Conservation (phyloP, 92 coral and sea anemone genomes). For the Actinernus sp. region DNA sequence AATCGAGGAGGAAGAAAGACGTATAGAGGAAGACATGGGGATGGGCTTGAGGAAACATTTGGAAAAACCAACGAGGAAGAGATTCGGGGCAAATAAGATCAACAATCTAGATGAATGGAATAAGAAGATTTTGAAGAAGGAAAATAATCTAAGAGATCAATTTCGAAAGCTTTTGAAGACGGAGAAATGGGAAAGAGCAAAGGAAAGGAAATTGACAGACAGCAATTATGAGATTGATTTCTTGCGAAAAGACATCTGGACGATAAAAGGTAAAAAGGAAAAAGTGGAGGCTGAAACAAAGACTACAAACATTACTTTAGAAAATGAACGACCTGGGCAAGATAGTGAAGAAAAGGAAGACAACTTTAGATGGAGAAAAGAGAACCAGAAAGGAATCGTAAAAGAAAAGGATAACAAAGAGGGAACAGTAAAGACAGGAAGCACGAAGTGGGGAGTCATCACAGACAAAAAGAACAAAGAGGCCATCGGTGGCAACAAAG, state of each 20-base stretch:
- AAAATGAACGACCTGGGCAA: too few relatives aligned
- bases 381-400: background rate
- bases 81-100: too few relatives aligned
- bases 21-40: conserved; percentile 19
- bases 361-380: background rate
- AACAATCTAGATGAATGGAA: background rate
- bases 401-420: background rate
- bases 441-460: too few relatives aligned
- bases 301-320: too few relatives aligned
- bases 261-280: background rate
- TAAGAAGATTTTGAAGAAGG: background rate
- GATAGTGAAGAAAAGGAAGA: background rate
- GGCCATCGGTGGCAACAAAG: too few relatives aligned
- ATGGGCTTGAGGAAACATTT: too few relatives aligned
- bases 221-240: conserved; percentile 4
- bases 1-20: conserved; percentile 13
- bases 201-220: conserved; percentile 8
- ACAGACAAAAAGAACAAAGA: too few relatives aligned
- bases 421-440: too few relatives aligned
- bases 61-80: too few relatives aligned
- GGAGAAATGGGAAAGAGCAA: conserved; percentile 2
- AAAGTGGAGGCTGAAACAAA: too few relatives aligned
- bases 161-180: too few relatives aligned
- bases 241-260: background rate
- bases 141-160: background rate